A percentile compares a stretch with the other conserved stretches of the same genome.
phyloP scores from a whole-genome alignment of 2,113 vertebrate genomes.

The Varanus komodoensis region DNA sequence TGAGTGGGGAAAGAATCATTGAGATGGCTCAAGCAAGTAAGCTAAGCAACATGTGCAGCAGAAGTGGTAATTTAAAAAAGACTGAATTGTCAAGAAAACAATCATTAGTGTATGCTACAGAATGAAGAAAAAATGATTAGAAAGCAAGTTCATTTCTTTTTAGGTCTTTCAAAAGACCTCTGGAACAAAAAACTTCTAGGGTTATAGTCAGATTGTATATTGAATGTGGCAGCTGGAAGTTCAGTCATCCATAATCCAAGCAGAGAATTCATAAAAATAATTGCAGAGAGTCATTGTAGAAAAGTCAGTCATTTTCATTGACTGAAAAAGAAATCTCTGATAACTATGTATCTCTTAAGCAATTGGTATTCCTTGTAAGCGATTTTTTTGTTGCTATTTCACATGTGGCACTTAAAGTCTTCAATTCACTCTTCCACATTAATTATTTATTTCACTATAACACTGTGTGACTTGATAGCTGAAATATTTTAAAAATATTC shows the following conservation, averaged over 20 bases:
- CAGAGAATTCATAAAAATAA: background rate
- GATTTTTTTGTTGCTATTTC: too few relatives aligned
- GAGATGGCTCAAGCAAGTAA: background rate
- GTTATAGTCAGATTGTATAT: background rate
- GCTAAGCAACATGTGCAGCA: background rate
- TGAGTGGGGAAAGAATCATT: background rate
- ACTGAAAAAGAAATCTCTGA: background rate
- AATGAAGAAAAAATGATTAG: background rate
- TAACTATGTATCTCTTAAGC: background rate
- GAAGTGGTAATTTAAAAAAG: background rate
- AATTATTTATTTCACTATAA: slow-evolving; percentile 1
- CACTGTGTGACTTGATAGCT: background rate
- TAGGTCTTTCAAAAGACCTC: background rate
- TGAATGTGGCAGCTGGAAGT: background rate
- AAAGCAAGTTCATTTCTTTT: background rate
- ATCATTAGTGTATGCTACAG: background rate
- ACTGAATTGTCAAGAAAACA: background rate
- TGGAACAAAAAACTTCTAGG: background rate
- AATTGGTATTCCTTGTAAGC: background rate
- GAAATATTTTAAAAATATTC: background rate
- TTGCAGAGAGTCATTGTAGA: background rate
- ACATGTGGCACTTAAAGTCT: background rate
- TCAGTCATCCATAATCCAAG: background rate
- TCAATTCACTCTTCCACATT: too few relatives aligned
- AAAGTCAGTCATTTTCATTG: background rate